Evolutionary conservation across 2,797 vertebrate species (phyloP).

Genomic region (Discoglossus pictus): DNA sequence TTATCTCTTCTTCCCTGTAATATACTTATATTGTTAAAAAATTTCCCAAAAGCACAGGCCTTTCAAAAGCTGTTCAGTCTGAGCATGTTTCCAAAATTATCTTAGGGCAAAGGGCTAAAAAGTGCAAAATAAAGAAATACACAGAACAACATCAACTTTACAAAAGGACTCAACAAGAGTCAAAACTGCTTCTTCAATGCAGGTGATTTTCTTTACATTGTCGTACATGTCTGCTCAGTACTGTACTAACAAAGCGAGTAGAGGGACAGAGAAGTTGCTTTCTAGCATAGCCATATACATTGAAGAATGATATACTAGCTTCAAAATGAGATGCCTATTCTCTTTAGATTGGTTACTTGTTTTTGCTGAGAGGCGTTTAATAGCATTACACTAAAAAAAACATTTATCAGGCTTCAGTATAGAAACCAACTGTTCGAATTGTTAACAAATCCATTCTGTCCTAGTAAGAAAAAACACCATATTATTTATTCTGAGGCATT

Average conservation of each 20-base stretch:
- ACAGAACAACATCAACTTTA: background rate
- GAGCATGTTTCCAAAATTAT: conserved; percentile 23
- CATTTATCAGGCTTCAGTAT: conserved; percentile 48
- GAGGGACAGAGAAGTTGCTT: background rate
- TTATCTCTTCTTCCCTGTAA: too few species aligned
- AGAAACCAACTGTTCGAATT: conserved; percentile 38
- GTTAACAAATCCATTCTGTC: conserved; percentile 27
- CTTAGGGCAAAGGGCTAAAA: conserved; percentile 9
- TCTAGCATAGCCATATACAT: conserved; percentile 26
- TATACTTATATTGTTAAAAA: too few species aligned
- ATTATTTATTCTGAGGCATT: too few species aligned
- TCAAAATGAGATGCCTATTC: too few species aligned
- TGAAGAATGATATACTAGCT: too few species aligned
- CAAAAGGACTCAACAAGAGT: background rate
- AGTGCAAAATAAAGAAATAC: conserved; percentile 37
- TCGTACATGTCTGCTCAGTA: conserved; percentile 1
- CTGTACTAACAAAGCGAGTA: conserved; percentile 19
- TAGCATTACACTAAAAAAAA: too few species aligned
- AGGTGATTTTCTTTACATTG: conserved; percentile 29
- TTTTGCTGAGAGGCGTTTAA: too few species aligned
- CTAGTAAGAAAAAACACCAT: too few species aligned
- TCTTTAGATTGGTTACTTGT: too few species aligned
- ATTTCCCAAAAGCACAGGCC: too few species aligned
- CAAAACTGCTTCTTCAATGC: conserved; percentile 1
- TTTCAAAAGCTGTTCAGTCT: too few species aligned